Evolutionary conservation across 2,888 invertebrate species (phyloP).

Genomic region (Spisula subtruncata): DNA sequence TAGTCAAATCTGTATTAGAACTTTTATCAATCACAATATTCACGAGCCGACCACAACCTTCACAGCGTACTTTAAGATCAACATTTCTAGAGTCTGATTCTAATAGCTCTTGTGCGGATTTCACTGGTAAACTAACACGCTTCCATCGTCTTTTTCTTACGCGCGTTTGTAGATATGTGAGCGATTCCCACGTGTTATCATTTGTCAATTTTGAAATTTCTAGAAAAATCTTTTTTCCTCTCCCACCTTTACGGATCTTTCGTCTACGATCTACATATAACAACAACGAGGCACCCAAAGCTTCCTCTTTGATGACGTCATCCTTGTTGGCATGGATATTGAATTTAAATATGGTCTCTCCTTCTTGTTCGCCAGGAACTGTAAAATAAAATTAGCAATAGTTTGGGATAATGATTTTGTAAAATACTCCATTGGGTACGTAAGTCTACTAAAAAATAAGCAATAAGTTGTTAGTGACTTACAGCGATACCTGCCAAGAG

Average conservation of each 20-base stretch:
- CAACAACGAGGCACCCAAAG: slow-evolving; percentile 60
- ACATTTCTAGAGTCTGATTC: slow-evolving; percentile 44
- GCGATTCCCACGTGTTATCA: slow-evolving; percentile 41
- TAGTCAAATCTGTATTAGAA: slow-evolving; percentile 4
- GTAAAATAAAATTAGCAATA: neutral
- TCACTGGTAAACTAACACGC: slow-evolving; percentile 64
- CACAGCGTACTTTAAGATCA: slow-evolving; percentile 64
- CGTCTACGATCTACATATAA: slow-evolving; percentile 59
- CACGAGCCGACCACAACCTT: slow-evolving; percentile 68
- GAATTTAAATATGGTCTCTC: slow-evolving; percentile 47
- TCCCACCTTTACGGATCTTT: slow-evolving; percentile 59
- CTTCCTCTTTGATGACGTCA: slow-evolving; percentile 38
- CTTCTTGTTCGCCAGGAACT: slow-evolving; percentile 36
- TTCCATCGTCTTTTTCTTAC: slow-evolving; percentile 66
- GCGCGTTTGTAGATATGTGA: slow-evolving; percentile 58
- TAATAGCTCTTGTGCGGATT: slow-evolving; percentile 56
- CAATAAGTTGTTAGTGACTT: neutral
- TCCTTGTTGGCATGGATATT: slow-evolving; percentile 21
- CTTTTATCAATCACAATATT: slow-evolving; percentile 54
- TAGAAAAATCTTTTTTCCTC: slow-evolving; percentile 65
- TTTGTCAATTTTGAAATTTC: slow-evolving; percentile 45
- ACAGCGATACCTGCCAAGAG: too few species aligned
- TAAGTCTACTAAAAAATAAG: neutral
- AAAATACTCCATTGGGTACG: too few species aligned
- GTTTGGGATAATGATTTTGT: too few species aligned